These are phyloP conservation scores for Andricus curvator DNA, from an alignment of 2,888 invertebrate genomes.

Conservation along the genomic window DNA sequence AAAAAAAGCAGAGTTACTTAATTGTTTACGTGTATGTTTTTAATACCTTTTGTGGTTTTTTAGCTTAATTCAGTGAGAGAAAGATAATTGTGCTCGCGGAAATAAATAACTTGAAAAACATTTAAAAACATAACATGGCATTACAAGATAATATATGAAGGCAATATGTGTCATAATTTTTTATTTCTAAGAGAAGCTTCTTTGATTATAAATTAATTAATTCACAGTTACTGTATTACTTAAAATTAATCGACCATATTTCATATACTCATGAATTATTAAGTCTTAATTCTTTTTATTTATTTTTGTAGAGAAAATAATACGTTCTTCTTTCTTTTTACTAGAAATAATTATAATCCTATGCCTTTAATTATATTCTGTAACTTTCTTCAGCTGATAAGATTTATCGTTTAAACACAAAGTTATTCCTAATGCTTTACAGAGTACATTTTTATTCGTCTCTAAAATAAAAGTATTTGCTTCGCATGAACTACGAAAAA, in stretches of 20 bases:
- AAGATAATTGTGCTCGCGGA: neutral
- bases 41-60: neutral
- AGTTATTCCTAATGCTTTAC: neutral
- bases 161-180: neutral
- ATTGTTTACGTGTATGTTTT: neutral
- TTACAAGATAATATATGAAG: neutral
- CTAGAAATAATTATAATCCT: neutral
- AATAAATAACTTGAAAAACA: neutral
- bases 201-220: neutral
- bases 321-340: neutral
- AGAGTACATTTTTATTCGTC: neutral
- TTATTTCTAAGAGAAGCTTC: neutral
- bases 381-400: neutral
- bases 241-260: neutral
- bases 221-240: slow-evolving; percentile 10
- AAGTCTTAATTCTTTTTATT: neutral
- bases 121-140: neutral
- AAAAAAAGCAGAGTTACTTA: no score
- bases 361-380: neutral
- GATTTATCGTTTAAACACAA: neutral
- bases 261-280: neutral
- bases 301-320: neutral
- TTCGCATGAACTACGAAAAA: neutral
- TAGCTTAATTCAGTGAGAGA: neutral
- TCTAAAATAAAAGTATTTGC: neutral